phyloP scores from a whole-genome alignment of 2,888 invertebrate genomes.

The Allygus modestus region DNA sequence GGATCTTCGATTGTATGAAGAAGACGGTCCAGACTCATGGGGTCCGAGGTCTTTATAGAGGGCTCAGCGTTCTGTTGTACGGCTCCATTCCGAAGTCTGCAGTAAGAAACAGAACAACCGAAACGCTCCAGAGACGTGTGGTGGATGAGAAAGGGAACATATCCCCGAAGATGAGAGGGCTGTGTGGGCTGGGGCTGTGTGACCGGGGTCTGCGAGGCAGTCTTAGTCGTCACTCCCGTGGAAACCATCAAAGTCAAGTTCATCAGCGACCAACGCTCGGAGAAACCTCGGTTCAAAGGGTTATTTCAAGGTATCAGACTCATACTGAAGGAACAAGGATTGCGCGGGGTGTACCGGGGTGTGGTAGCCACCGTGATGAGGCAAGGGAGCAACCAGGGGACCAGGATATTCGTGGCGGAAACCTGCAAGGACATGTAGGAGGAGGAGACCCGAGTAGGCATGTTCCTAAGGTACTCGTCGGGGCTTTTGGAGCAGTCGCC shows the following conservation, averaged over 20 bases:
- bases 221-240: conserved; percentile 99
- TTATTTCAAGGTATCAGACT: conserved; percentile 95
- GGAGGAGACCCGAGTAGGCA: conserved; percentile 90
- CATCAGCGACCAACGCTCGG: conserved; percentile 96
- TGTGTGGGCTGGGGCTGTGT: conserved; percentile 97
- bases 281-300: conserved; percentile 93
- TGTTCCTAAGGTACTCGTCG: conserved; percentile 92
- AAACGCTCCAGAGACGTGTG: conserved; percentile 88
- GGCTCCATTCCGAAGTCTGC: conserved; percentile 99
- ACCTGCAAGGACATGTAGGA: conserved; percentile 93
- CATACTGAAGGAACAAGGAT: conserved; percentile 91
- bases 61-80: conserved; percentile 95
- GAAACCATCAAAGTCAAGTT: conserved; percentile 99
- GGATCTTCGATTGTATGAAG: conserved; percentile 92
- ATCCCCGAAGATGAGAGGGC: conserved; percentile 83
- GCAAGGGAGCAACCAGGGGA: conserved; percentile 96
- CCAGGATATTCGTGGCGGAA: conserved; percentile 98
- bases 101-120: conserved; percentile 97
- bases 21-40: conserved; percentile 95
- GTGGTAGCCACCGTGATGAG: conserved; percentile 96
- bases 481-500: conserved; percentile 94
- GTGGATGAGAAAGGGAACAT: conserved; percentile 89
- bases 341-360: conserved; percentile 89
- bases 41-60: conserved; percentile 94
- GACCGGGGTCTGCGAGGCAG: conserved; percentile 97